phyloP scores from a whole-genome alignment of 2,113 vertebrate species.

The Promerops cafer region DNA sequence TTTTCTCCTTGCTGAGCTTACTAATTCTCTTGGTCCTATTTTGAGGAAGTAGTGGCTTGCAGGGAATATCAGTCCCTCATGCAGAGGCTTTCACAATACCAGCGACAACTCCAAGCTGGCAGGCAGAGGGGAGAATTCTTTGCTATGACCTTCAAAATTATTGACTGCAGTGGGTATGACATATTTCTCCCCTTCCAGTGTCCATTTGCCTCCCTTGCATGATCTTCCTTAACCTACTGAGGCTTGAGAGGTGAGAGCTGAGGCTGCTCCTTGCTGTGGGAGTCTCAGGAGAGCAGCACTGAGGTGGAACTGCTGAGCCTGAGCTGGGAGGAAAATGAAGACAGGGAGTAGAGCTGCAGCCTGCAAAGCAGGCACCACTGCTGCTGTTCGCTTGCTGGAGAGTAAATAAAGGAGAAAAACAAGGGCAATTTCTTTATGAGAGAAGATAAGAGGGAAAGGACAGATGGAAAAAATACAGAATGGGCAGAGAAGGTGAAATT shows the following conservation, averaged over 20 bases:
- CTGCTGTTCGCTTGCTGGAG: fast-evolving
- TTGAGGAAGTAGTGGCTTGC: background rate
- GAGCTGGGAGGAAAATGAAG: conserved; percentile 25
- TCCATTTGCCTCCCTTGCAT: background rate
- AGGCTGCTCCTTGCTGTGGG: background rate
- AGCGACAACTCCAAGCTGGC: background rate
- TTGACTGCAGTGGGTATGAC: background rate
- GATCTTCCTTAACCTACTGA: background rate
- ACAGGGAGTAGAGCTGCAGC: background rate
- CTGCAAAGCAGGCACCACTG: background rate
- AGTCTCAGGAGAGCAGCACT: conserved; percentile 33
- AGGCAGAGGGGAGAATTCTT: background rate
- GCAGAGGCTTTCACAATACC: background rate
- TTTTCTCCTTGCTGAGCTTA: background rate
- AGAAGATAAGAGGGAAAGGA: background rate
- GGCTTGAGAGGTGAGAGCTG: background rate
- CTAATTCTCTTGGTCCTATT: background rate
- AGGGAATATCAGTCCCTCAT: background rate
- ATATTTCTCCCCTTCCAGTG: background rate
- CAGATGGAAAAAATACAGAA: background rate
- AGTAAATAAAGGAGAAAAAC: background rate
- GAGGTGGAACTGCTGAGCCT: background rate
- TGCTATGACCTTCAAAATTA: conserved; percentile 20
- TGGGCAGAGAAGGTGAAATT: background rate
- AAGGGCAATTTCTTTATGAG: background rate